Evolutionary conservation across 2,113 vertebrate species (phyloP), one percentile per base, ranked within the genome.

Genomic region (Rousettus leschenaultii): DNA sequence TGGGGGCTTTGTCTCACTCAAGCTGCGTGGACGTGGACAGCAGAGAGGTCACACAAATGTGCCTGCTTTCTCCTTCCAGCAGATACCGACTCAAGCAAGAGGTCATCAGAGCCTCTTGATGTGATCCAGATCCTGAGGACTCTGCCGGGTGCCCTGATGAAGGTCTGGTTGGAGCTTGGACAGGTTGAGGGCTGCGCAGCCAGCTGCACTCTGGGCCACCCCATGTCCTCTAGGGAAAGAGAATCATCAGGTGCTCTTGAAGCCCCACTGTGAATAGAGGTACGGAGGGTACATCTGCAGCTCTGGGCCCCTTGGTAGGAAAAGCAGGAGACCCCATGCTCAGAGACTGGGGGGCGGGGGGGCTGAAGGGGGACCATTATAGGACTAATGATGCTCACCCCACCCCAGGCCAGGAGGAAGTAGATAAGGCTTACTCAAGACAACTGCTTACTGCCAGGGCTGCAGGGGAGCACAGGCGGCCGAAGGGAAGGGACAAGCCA

Each of bases 371-470:
- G 43, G n/a, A 7, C n/a, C 6, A 38, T 35, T n/a, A 65, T n/a
- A 90, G 85, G 80, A 40, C 65, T 0, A 0, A 61, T 5, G 51
- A 66, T 55, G 43, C 22, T 5, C 0, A 40, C 65, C 55, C 75
- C n/a, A 40, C 12, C 70, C 79, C 26, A 43, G 75, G 66, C n/a
- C 10, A 75, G 70, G 82, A 97, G 91, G 94, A 94, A 94, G 89
- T 43, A 40, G 88, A 90, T 88, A 97, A 94, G 51, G 51, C 70
- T 94, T 87, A 77, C 86, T 87, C 85, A 90, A 89, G 89, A 66
- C 8, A 1, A 6, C 66, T 8, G 77, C 33, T 53, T 61, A 93
- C 66, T 6, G 13, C 33, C 55, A 43, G 74, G 83, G 35, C 35
- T 48, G 15, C 1, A 2, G n/a, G 40, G n/a, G n/a, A 30, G 33